Evolutionary conservation across 1,140 invertebrate genomes (phyloP).

Genomic region (Drosophila orena): DNA sequence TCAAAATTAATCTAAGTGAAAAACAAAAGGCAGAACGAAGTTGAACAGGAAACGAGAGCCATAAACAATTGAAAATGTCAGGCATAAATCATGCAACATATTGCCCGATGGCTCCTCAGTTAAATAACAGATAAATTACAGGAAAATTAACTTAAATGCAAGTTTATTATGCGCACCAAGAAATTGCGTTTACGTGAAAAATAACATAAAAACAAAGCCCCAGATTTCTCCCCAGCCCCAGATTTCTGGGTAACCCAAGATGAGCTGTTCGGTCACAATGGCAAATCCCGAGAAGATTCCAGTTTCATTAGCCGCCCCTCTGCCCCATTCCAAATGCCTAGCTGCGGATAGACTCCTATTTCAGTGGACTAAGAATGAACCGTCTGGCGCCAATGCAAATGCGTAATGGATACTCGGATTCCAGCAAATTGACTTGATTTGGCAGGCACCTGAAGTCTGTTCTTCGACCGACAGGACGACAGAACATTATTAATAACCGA

Average conservation of each 20-base stretch:
- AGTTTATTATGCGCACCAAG: constrained; percentile 36
- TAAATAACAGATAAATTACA: constrained; percentile 77
- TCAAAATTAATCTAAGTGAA: constrained; percentile 74
- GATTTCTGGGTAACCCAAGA: constrained; percentile 51
- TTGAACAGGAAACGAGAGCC: constrained; percentile 40
- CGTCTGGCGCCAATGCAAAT: constrained; percentile 67
- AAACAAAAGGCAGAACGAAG: constrained; percentile 57
- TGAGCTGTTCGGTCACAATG: constrained; percentile 26
- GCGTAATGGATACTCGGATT: constrained; percentile 62
- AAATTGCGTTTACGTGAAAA: constrained; percentile 39
- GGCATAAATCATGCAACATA: constrained; percentile 76
- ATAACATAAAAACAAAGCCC: constrained; percentile 23
- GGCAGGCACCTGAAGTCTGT: constrained; percentile 51
- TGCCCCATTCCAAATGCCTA: background rate
- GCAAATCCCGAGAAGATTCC: constrained; percentile 24
- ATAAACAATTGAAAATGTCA: constrained; percentile 59
- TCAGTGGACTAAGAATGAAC: constrained; percentile 8
- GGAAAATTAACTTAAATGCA: constrained; percentile 69
- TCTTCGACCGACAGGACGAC: constrained; percentile 30
- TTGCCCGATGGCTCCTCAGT: constrained; percentile 54
- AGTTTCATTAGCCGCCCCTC: constrained; percentile 55
- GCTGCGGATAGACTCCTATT: constrained; percentile 25
- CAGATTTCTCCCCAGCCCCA: constrained; percentile 25
- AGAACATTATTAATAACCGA: constrained; percentile 68
- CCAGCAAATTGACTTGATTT: constrained; percentile 69